Evolutionary conservation across 1,140 invertebrate genomes (phyloP).

Genomic region (Heterodera carotae): DNA sequence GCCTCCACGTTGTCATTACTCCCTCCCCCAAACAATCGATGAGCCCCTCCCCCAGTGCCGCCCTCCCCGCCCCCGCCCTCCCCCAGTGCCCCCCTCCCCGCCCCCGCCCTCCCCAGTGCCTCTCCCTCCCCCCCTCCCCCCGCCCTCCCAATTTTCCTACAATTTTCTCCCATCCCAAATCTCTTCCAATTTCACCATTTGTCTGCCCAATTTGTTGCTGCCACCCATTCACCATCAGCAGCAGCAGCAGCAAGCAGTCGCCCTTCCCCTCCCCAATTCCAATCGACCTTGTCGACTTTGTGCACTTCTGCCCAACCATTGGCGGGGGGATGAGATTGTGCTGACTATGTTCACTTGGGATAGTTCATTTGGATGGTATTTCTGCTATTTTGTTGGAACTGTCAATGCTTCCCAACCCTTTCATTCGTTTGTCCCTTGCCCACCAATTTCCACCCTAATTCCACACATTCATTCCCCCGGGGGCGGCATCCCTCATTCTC

Average conservation of each 20-base stretch:
- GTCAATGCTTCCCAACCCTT: not conserved
- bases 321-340: not conserved
- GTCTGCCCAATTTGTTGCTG: not conserved
- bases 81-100: no score
- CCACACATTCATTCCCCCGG: not conserved
- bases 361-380: not conserved
- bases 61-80: no score
- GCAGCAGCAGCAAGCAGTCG: not conserved
- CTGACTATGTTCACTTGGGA: not conserved
- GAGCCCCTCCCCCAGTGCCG: no score
- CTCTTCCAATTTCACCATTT: not conserved
- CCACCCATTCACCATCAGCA: no score
- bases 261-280: not conserved
- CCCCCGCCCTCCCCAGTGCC: no score
- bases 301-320: not conserved
- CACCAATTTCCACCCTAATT: not conserved
- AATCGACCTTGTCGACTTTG: slow-evolving; percentile 1
- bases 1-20: not conserved
- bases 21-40: not conserved
- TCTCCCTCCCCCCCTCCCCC: not conserved
- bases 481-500: not conserved
- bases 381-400: not conserved
- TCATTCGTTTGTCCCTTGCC: not conserved
- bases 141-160: not conserved
- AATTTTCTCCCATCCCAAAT: slow-evolving; percentile 1